Base-by-base conservation (phyloP, 2,888 invertebrate genomes). In the Hofmannophila pseudospretella region DNA sequence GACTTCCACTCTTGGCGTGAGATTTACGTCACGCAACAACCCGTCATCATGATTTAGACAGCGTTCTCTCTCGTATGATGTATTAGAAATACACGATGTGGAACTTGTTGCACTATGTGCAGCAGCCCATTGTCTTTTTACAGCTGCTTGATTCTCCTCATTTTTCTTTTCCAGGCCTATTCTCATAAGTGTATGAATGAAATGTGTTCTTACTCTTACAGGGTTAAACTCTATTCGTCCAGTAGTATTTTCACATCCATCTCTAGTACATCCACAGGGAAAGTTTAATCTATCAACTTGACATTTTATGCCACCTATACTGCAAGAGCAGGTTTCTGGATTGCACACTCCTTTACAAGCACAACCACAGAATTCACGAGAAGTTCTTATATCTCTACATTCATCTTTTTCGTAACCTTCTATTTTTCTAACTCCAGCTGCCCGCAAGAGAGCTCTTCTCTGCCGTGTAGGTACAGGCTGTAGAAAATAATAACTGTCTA, bases 171-270 rank as follows among this genome's bases (percentile, higher is more conserved):
- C 96, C 57, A 96, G 80, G 48, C 96, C 94, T 49, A 97, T 74
- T 44, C 97, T 90, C 97, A 98, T 97, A 35, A 98, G 89, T 0
- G 98, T 99, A 67, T 98, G 97, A 58, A 98, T 96, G 67, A 97
- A 98, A 80, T 99, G 99, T 9, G 97, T 97, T 46, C 97, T 91
- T 4, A 99, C 98, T 47, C 98, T 90, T 23, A 96, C 92, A 0
- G 98, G 97, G 74, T 98, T 98, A 71, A 99, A 99, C 76, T 98
- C 98, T 47, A 98, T 95, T 45, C 99, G 90, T 3, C 99, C 99
- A 30, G 93, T 91, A 0, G 93, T 92, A 72, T 99, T 99, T 42
- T 92, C 93, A 77, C 99, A 99, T 32, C 96, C 96, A 59, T 97
- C 97, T 53, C 96, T 92, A 1, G 95, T 94, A 77, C 98, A 99